Evolutionary conservation across 1,140 invertebrate species (phyloP).

Genomic region (Akabosia matsudoensis): DNA sequence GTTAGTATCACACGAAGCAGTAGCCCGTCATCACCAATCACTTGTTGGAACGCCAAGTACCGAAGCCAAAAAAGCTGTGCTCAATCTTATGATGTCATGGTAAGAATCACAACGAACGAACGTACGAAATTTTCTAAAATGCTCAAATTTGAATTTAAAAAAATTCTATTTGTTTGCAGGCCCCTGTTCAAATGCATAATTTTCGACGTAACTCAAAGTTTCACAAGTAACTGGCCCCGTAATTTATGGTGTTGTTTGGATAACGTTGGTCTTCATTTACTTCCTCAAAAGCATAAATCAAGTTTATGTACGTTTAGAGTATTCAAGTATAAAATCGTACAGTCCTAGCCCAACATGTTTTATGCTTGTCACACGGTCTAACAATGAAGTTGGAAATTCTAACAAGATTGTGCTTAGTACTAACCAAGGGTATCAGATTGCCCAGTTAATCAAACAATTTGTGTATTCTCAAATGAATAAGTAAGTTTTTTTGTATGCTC

Average conservation of each 20-base stretch:
- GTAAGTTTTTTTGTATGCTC: too few relatives aligned
- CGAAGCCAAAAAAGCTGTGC: constrained; percentile 84
- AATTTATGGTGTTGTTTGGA: constrained; percentile 87
- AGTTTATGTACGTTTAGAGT: constrained; percentile 85
- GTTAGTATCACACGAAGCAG: constrained; percentile 69
- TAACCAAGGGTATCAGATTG: constrained; percentile 83
- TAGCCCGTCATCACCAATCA: constrained; percentile 81
- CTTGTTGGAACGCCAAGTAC: constrained; percentile 76
- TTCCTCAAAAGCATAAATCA: constrained; percentile 62
- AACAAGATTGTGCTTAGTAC: constrained; percentile 86
- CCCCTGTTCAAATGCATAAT: neutral
- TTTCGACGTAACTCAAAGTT: constrained; percentile 70
- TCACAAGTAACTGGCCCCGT: constrained; percentile 89
- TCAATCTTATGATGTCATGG: constrained; percentile 92
- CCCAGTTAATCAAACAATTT: constrained; percentile 83
- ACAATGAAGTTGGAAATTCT: constrained; percentile 60
- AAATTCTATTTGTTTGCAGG: neutral
- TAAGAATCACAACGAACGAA: constrained; percentile 63
- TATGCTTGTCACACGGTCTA: constrained; percentile 81
- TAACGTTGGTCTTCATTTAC: constrained; percentile 74
- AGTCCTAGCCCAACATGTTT: constrained; percentile 82
- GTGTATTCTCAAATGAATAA: neutral
- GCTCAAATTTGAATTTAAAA: constrained; percentile 43
- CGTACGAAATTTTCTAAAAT: constrained; percentile 86
- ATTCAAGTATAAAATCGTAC: constrained; percentile 78